Evolutionary conservation across 2,888 invertebrate species (phyloP).

Genomic region (Parnassius mnemosyne): DNA sequence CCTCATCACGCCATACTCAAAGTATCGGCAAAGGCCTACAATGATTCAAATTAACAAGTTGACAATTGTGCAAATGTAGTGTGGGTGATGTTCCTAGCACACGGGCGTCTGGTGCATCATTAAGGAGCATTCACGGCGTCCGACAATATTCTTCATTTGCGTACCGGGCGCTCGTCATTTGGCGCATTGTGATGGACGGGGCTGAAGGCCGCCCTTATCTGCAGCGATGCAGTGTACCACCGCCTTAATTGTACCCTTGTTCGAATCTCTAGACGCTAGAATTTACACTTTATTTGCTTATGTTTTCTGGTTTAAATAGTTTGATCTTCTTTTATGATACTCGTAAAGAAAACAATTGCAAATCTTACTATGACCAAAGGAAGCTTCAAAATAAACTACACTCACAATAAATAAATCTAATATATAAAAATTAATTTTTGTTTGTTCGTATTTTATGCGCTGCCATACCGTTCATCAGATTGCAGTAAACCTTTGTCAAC

Average conservation of each 20-base stretch:
- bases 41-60: slow-evolving; percentile 66
- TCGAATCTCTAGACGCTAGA: slow-evolving; percentile 36
- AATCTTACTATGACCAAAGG: too few relatives aligned
- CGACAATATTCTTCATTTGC: slow-evolving; percentile 81
- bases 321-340: slow-evolving; percentile 1
- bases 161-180: slow-evolving; percentile 73
- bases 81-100: slow-evolving; percentile 60
- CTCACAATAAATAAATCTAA: too few relatives aligned
- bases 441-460: too few relatives aligned
- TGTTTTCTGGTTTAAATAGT: slow-evolving; percentile 11
- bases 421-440: too few relatives aligned
- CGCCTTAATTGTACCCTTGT: slow-evolving; percentile 77
- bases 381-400: too few relatives aligned
- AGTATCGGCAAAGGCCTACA: slow-evolving; percentile 42
- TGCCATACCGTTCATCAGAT: too few relatives aligned
- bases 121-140: slow-evolving; percentile 76
- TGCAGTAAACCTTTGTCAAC: too few relatives aligned
- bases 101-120: slow-evolving; percentile 61
- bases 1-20: slow-evolving; percentile 7
- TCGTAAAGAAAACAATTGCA: too few relatives aligned
- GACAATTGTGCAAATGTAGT: slow-evolving; percentile 68
- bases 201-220: slow-evolving; percentile 54
- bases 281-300: slow-evolving; percentile 27
- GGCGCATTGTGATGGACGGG: slow-evolving; percentile 67
- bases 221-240: slow-evolving; percentile 62